Conservation (phyloP, 2,888 invertebrate genomes). For the Drosophila subquinaria region DNA sequence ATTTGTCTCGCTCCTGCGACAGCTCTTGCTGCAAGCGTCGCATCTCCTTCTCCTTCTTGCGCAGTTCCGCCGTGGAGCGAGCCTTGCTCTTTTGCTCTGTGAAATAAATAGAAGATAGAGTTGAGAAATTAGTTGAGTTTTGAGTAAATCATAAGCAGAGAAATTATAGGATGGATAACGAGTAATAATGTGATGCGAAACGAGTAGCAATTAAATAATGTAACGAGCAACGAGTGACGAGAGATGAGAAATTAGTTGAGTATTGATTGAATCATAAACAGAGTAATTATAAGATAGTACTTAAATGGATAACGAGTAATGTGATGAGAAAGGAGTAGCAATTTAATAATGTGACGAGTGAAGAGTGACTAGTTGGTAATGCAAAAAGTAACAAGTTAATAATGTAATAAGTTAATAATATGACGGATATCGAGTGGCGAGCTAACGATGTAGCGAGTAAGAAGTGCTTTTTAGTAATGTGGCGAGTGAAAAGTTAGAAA, state of each 20-base stretch:
- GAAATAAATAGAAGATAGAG: neutral
- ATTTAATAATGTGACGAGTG: too few relatives aligned
- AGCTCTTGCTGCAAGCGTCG: slow-evolving; percentile 97
- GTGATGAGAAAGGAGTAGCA: too few relatives aligned
- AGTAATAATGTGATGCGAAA: neutral
- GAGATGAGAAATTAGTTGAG: too few relatives aligned
- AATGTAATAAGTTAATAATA: too few relatives aligned
- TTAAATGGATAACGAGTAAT: too few relatives aligned
- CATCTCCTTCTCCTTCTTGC: slow-evolving; percentile 97
- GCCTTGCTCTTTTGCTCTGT: slow-evolving; percentile 91
- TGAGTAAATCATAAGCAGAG: too few relatives aligned
- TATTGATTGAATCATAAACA: too few relatives aligned
- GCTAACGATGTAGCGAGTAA: too few relatives aligned
- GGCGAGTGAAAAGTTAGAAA: neutral
- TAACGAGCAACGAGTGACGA: neutral
- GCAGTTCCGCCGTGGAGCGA: slow-evolving; percentile 91
- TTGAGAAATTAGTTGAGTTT: neutral
- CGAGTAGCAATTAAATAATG: neutral
- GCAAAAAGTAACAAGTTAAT: too few relatives aligned
- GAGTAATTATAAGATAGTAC: too few relatives aligned
- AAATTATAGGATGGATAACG: too few relatives aligned
- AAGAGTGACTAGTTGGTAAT: too few relatives aligned
- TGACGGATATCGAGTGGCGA: neutral
- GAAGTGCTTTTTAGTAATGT: neutral
- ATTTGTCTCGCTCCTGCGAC: slow-evolving; percentile 97